These are phyloP conservation scores for Nemapogon koenigi DNA, from an alignment of 2,888 invertebrate genomes.

Conservation along the genomic window DNA sequence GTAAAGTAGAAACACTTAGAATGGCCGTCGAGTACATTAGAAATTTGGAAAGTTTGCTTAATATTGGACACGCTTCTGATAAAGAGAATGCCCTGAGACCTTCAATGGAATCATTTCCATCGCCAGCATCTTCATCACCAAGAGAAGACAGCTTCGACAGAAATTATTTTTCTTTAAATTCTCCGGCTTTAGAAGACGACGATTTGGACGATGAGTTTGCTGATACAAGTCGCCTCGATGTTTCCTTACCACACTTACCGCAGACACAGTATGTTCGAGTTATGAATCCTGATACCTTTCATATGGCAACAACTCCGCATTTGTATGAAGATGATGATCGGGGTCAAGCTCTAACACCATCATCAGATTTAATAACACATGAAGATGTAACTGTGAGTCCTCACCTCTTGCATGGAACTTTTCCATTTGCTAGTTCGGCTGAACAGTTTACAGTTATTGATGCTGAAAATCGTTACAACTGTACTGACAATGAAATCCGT, in stretches of 20 bases:
- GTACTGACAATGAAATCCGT: slow-evolving; percentile 46
- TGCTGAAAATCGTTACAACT: slow-evolving; percentile 40
- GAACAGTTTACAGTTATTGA: slow-evolving; percentile 60
- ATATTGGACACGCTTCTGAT: slow-evolving; percentile 67
- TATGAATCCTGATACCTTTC: slow-evolving; percentile 67
- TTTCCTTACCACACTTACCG: slow-evolving; percentile 49
- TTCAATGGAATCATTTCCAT: slow-evolving; percentile 56
- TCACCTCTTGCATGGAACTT: slow-evolving; percentile 52
- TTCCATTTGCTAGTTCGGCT: slow-evolving; percentile 54
- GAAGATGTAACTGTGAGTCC: slow-evolving; percentile 56
- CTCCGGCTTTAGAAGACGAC: slow-evolving; percentile 51
- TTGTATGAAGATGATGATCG: slow-evolving; percentile 70
- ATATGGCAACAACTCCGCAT: slow-evolving; percentile 63
- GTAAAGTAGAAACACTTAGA: slow-evolving; percentile 87
- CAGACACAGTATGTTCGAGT: slow-evolving; percentile 67
- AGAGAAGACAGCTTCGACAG: slow-evolving; percentile 61
- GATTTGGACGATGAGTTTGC: slow-evolving; percentile 44
- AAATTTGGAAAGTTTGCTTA: slow-evolving; percentile 77
- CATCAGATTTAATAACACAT: slow-evolving; percentile 49
- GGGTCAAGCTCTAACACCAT: slow-evolving; percentile 59
- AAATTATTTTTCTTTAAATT: slow-evolving; percentile 49
- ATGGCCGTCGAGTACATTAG: slow-evolving; percentile 92
- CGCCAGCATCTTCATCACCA: slow-evolving; percentile 56
- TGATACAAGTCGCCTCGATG: slow-evolving; percentile 32
- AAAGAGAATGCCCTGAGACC: slow-evolving; percentile 46